Conservation (phyloP, 2,888 invertebrate genomes). For the Tachina fera region DNA sequence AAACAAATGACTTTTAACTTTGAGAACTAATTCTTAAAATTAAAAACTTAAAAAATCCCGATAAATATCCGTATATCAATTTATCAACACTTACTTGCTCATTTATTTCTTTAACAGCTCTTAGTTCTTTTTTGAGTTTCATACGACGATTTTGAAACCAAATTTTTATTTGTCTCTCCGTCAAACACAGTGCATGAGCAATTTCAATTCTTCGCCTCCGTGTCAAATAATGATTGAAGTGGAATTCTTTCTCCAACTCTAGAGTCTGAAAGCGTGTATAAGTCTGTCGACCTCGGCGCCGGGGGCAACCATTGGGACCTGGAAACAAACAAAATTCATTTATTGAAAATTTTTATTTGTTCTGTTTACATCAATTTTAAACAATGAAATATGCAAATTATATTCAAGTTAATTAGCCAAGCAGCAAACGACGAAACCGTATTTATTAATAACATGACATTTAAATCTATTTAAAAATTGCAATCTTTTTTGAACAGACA, state of each 20-base stretch:
- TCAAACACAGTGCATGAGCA: slow-evolving; percentile 96
- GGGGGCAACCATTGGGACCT: slow-evolving; percentile 98
- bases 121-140: slow-evolving; percentile 97
- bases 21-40: too few species aligned
- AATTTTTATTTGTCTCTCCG: slow-evolving; percentile 98
- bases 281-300: slow-evolving; percentile 97
- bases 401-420: slow-evolving; percentile 49
- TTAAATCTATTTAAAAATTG: slow-evolving; percentile 71
- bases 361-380: background rate
- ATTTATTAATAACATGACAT: slow-evolving; percentile 42
- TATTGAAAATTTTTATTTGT: slow-evolving; percentile 11
- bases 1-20: too few species aligned
- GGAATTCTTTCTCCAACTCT: slow-evolving; percentile 99
- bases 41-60: too few species aligned
- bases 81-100: slow-evolving; percentile 86
- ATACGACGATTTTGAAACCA: slow-evolving; percentile 98
- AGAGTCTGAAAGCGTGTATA: slow-evolving; percentile 99
- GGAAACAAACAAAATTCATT: slow-evolving; percentile 80
- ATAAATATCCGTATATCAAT: background rate
- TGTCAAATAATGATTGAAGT: slow-evolving; percentile 98
- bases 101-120: slow-evolving; percentile 97
- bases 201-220: slow-evolving; percentile 98
- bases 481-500: slow-evolving; percentile 18
- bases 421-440: slow-evolving; percentile 44
- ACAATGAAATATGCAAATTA: slow-evolving; percentile 57